Conservation (phyloP, 2,113 vertebrate genomes). For the Loxodonta africana region DNA sequence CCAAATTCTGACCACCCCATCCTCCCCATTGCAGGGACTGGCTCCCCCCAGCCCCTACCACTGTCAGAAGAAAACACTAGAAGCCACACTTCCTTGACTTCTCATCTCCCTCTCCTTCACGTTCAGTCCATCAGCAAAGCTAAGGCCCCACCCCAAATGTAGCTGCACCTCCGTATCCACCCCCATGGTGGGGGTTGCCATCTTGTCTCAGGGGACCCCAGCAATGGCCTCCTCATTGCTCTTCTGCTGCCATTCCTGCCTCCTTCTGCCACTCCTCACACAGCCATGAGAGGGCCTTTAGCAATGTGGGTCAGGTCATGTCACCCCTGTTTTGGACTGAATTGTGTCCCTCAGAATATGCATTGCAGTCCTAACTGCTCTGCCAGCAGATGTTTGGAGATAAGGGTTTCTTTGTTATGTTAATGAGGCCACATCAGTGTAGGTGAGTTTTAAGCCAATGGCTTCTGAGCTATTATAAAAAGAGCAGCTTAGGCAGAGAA, state of each 20-base stretch:
- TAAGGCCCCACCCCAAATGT: neutral
- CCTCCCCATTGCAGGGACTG: fast-evolving
- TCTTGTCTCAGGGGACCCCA: neutral
- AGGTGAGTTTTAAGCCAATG: no score
- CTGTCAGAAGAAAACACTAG: fast-evolving
- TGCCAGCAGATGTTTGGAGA: no score
- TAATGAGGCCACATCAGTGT: no score
- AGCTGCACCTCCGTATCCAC: fast-evolving
- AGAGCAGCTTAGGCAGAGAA: no score
- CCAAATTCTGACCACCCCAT: neutral
- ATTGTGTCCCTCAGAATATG: no score
- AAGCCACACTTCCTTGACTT: fast-evolving
- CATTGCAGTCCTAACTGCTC: no score
- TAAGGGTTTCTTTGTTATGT: no score
- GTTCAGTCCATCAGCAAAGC: neutral
- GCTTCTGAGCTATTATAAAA: no score
- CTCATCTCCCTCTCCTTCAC: fast-evolving
- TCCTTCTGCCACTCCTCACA: neutral
- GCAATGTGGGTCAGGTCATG: neutral
- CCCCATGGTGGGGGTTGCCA: neutral
- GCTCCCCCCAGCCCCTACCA: neutral
- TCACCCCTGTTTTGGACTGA: neutral
- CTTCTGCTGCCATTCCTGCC: neutral
- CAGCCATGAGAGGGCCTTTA: neutral
- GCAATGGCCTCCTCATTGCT: fast-evolving